Base-by-base conservation (phyloP, 2,888 invertebrate genomes). In the Hyalella azteca region DNA sequence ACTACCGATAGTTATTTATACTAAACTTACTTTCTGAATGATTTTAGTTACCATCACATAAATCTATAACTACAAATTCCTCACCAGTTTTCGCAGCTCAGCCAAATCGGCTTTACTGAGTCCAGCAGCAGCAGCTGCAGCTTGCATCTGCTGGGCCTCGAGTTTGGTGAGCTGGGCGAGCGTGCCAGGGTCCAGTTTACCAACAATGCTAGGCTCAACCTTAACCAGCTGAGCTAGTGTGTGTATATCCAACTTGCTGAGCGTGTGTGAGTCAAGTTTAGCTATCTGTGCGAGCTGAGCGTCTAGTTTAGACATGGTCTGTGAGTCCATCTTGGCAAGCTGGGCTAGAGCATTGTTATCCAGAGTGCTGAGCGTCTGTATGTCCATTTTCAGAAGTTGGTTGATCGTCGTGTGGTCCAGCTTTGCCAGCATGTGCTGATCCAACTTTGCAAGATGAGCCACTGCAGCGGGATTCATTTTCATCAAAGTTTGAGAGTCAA, bases 61-160 rank as follows among this genome's bases (percentile, higher is more conserved):
- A n/a, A n/a, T n/a, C n/a, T n/a, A n/a, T n/a, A n/a, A n/a, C n/a
- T n/a, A n/a, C n/a, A n/a, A n/a, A n/a, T n/a, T n/a, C n/a, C 66
- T 66, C 39, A 66, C 66, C 11, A 83, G 50, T 59, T 83, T 83
- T 19, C 83, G 80, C n/a, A 83, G 79, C 22, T 83, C 83, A 36
- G 83, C 83, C 9, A 83, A 60, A 49, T 83, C 83, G 19, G 83
- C 83, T 60, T 83, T 83, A 45, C 81, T 81, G 19, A 83, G 73
- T 7, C 83, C 83, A 48, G 81, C 83, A 39, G 83, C 83, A 41
- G 83, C 83, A 19, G 81, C 83, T 26, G 83, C 81, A 40, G 83
- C 83, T 59, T 83, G 83, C 83, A 83, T 83, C 54, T 83, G 83
- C 54, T 83, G 83, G 13, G 83, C 80, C 41, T 83, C 83, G 15